Base-by-base conservation (phyloP, 2,888 invertebrate species). In the Hirtodrosophila duncani region DNA sequence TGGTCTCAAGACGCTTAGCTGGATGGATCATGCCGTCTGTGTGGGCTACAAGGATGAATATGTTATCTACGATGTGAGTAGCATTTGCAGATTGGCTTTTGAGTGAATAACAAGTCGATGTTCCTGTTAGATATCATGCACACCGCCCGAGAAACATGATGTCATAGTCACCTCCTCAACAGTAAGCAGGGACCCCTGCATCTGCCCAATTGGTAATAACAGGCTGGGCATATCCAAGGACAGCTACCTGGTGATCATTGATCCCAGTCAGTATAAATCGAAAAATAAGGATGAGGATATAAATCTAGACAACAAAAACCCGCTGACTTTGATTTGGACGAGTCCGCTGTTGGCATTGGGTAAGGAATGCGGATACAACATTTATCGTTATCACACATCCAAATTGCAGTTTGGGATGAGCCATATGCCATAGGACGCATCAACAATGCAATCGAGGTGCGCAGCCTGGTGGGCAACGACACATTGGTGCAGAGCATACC, bases 341-440 rank as follows among this genome's bases (percentile, higher is more conserved):
- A 83, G 83, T 42, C 79, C 84, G 0, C 53, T 87, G 2, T 57
- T 84, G 13, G 82, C 77, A 38, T 65, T 87, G 33, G 82, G 85
- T 86, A 70, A 38, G 38, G 53, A 5, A 7, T 6, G 1, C 7
- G 7, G 5, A 9, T 10, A 10, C 2, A 24, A 18, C 11, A 14
- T 13, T 27, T 4, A 4, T 1, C n/a, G n/a, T n/a, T n/a, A n/a
- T n/a, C n/a, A n/a, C n/a, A n/a, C n/a, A n/a, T n/a, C n/a, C n/a
- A n/a, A n/a, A 13, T 17, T 39, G 3, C 24, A 83, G 96, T 93
- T 17, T 96, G 97, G 92, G 97, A 99, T 86, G 93, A 95, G 75
- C 99, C 99, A 0, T 99, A 95, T 86, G 89, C 96, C 11, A 88
- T 99, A 46, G 97, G 96, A 3, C 89, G 98, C 34, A 88, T 96